Conservation (phyloP, 1,140 invertebrate genomes). For the Archivesica marissinica region DNA sequence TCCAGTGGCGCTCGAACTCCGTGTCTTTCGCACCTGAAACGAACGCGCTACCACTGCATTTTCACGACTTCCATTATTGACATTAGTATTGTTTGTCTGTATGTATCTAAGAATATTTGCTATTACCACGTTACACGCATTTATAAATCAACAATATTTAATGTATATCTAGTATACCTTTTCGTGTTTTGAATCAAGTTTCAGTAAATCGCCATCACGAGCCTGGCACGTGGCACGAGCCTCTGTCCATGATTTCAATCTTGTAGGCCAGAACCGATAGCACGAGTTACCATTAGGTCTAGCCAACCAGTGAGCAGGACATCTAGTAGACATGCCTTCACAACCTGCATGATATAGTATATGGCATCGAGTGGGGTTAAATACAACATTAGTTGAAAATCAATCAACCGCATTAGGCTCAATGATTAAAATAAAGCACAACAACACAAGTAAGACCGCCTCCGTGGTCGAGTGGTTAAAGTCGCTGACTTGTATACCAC, state of each 20-base stretch:
- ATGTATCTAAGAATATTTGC: too few relatives aligned
- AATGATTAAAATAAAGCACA: not conserved
- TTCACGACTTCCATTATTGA: too few relatives aligned
- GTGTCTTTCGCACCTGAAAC: too few relatives aligned
- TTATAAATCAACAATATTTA: too few relatives aligned
- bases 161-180: too few relatives aligned
- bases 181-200: constrained; percentile 24
- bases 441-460: not conserved
- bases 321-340: not conserved
- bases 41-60: too few relatives aligned
- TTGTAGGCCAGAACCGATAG: constrained; percentile 38
- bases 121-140: too few relatives aligned
- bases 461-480: too few relatives aligned
- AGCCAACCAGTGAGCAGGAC: constrained; percentile 27
- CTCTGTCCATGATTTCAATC: constrained; percentile 7
- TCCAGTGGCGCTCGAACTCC: too few relatives aligned
- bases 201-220: constrained; percentile 12
- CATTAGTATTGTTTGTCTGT: too few relatives aligned
- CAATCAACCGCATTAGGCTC: not conserved
- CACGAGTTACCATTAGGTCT: constrained; percentile 18
- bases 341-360: not conserved
- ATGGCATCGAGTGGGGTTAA: not conserved
- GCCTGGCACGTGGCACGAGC: constrained; percentile 26
- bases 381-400: not conserved
- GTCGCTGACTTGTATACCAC: too few relatives aligned